These are phyloP conservation scores for Tetranychus truncatus DNA, from an alignment of 2,888 invertebrate species.

Conservation along the genomic window DNA sequence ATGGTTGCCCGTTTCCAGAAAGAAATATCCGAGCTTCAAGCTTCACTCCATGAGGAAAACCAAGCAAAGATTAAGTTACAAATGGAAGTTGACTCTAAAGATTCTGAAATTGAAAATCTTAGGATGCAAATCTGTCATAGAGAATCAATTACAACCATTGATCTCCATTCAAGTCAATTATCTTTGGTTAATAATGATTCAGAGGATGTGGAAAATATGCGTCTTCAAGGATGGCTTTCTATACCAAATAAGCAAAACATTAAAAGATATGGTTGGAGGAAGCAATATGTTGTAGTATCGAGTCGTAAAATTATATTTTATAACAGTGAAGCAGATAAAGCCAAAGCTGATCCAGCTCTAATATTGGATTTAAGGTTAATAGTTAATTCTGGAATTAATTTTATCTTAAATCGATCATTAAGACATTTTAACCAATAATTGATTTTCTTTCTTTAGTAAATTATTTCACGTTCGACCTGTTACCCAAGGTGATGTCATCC, in stretches of 20 bases:
- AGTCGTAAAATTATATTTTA: constrained; percentile 93
- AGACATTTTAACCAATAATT: constrained; percentile 67
- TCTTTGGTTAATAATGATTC: constrained; percentile 6
- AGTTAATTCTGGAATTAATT: not conserved
- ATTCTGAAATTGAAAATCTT: constrained; percentile 76
- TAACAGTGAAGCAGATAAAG: constrained; percentile 78
- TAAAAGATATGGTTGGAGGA: constrained; percentile 84
- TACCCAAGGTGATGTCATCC: constrained; percentile 95
- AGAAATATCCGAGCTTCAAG: constrained; percentile 66
- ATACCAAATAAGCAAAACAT: constrained; percentile 90
- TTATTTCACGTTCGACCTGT: constrained; percentile 96
- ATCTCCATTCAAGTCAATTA: constrained; percentile 3
- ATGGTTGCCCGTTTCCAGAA: constrained; percentile 62
- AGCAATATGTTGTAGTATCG: constrained; percentile 88
- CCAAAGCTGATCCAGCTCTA: constrained; percentile 79
- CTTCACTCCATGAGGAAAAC: constrained; percentile 57
- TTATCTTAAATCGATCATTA: not conserved
- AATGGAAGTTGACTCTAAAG: constrained; percentile 93
- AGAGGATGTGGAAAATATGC: constrained; percentile 22
- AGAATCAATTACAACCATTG: constrained; percentile 7
- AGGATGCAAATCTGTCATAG: constrained; percentile 35
- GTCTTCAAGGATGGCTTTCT: constrained; percentile 85
- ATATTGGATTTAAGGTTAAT: constrained; percentile 81
- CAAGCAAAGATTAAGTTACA: constrained; percentile 56
- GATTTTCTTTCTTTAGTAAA: constrained; percentile 93